Conservation (phyloP, 2,888 invertebrate species). For the Yponomeuta evonymella region DNA sequence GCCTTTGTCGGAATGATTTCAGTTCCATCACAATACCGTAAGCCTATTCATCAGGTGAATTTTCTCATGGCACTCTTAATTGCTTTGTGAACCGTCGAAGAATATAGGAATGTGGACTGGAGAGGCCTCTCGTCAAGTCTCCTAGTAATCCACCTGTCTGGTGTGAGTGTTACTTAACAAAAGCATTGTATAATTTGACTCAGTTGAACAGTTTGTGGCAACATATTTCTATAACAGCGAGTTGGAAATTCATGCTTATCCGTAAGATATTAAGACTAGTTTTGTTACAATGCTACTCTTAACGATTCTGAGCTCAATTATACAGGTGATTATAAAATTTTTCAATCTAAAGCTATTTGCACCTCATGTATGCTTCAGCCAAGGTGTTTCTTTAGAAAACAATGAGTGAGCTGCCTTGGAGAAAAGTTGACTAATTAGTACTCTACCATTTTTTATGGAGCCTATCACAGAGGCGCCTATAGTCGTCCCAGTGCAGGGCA, state of each 20-base stretch:
- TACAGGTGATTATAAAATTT: not conserved
- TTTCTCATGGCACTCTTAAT: not conserved
- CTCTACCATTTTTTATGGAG: too few relatives aligned
- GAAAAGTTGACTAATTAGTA: not conserved
- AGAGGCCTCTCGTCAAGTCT: not conserved
- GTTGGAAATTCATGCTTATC: too few relatives aligned
- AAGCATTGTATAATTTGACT: not conserved
- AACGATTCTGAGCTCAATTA: not conserved
- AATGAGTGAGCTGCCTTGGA: not conserved
- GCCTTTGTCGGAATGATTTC: not conserved
- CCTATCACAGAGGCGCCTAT: too few relatives aligned
- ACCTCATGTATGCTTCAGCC: not conserved
- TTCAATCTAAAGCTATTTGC: not conserved
- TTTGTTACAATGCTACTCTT: too few relatives aligned
- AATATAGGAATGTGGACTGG: not conserved
- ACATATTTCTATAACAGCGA: too few relatives aligned
- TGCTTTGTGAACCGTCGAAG: not conserved
- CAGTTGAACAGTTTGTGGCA: too few relatives aligned
- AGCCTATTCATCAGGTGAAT: not conserved
- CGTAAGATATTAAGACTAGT: too few relatives aligned
- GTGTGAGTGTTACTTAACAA: not conserved
- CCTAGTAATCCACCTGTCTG: not conserved
- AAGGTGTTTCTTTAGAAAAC: not conserved
- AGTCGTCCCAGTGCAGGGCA: too few relatives aligned
- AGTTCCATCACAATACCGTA: not conserved